phyloP scores from a whole-genome alignment of 2,888 invertebrate genomes.

The Ormia ochracea region DNA sequence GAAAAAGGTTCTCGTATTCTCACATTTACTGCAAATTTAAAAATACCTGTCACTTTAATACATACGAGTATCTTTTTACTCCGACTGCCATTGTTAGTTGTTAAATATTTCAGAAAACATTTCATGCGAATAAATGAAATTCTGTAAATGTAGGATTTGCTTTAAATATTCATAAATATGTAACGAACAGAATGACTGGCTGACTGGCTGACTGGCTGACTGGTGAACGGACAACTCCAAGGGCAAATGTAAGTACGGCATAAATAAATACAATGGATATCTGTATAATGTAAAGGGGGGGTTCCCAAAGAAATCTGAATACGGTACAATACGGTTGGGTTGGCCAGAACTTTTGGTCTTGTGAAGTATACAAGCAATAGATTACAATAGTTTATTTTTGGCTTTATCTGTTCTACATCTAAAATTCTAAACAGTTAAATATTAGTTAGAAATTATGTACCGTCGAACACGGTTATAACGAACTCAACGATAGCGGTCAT shows the following conservation, averaged over 20 bases:
- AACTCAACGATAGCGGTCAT: no score
- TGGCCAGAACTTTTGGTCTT: no score
- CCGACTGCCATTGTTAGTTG: background rate
- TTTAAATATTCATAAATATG: background rate
- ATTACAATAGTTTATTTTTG: no score
- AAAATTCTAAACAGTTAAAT: no score
- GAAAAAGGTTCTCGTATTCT: conserved; percentile 29
- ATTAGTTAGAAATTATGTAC: no score
- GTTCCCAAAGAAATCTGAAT: background rate
- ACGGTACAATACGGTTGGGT: no score
- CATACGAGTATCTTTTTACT: background rate
- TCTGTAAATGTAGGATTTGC: background rate
- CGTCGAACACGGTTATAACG: no score
- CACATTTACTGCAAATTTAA: background rate
- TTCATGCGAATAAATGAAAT: background rate
- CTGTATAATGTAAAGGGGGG: background rate
- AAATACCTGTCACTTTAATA: background rate
- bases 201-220: conserved; percentile 31
- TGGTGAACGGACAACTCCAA: conserved; percentile 1
- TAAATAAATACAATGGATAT: background rate
- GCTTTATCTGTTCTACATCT: no score
- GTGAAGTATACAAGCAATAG: no score
- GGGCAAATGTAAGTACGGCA: background rate
- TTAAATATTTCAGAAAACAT: conserved; percentile 9
- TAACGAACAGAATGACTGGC: background rate